Evolutionary conservation across 1,140 invertebrate genomes (phyloP), one percentile per base, ranked within the genome.

Genomic region (Elymnias hypermnestra): DNA sequence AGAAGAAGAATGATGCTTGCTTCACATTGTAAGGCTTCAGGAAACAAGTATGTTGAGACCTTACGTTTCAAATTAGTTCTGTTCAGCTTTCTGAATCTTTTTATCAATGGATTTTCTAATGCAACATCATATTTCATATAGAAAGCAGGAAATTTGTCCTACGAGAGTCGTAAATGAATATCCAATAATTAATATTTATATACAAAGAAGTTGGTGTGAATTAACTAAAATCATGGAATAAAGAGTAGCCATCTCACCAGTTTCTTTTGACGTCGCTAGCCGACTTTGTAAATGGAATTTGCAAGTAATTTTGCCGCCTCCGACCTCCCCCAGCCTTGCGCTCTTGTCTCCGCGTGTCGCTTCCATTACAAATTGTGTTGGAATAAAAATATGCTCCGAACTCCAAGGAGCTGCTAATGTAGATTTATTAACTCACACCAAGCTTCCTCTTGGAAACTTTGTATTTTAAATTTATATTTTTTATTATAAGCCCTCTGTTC

Each of bases 321-420:
- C 65, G 39, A 63, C 49, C 58, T 56, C 38, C 48, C 67, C 60
- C 57, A 60, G 50, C 63, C 57, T 69, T 77, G 74, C 68, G 73
- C 78, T 75, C 71, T 77, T 78, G 72, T 78, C 73, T 79, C 75
- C 63, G 71, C 71, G 73, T 79, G 73, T 84, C 77, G 71, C 74
- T 78, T 78, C 77, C 77, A 84, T 82, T 84, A 78, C 76, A 82
- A 84, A 84, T 84, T 84, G 77, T 84, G 81, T 82, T 84, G 72
- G 77, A 75, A 84, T 84, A 84, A 84, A 83, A 84, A 84, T 84
- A 81, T 84, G 53, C 53, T 41, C 37, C 2, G 54, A 66, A 53
- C 23, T 63, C 39, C 51, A 65, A 55, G 49, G 66, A 73, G 74
- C 23, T 67, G 72, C 35, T 52, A 52, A 52, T 52, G 26, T 37